Base-by-base conservation (phyloP, 2,797 vertebrate species). In the Gadopsis marmoratus region DNA sequence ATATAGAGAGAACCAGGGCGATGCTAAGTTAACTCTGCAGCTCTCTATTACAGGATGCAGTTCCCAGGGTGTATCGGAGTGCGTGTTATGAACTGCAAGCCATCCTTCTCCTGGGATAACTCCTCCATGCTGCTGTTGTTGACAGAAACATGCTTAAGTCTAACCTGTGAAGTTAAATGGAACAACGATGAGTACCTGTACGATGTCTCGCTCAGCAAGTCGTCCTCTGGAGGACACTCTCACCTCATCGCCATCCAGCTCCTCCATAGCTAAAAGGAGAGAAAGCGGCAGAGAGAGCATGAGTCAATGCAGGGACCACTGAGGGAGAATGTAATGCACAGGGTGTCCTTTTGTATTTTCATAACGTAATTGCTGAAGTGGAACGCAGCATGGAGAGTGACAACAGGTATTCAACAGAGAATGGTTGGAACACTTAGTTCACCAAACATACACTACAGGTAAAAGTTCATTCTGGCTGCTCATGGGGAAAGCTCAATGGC, bases 171-270 rank as follows among this genome's bases (percentile, higher is more conserved):
- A 82, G 55, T 74, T 77, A 74, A 86, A 84, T 59, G 60, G 68
- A 89, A 78, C 83, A 59, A 81, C 60, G 59, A 80, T 61, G 59
- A 81, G 47, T 96, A 99, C 98, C 98, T 99, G 98, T 64, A 99
- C 98, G 9, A 99, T 99, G 94, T 99, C 98, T 86, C 98, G 95
- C 91, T 99, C 98, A 0, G 98, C 98, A 2, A 95, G 95, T 31
- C 97, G 97, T 50, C 98, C 98, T 84, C 96, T 94, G 83, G 95
- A 99, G 87, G 98, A 99, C 76, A 99, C 96, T 9, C 98, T 96
- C 64, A 99, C 97, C 53, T 99, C 98, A 0, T 99, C 98, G 35
- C 98, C 98, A 0, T 99, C 98, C 91, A 99, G 92, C 91, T 99
- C 98, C 92, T 99, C 98, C 98, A 99, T 99, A 9, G 98, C 98